Conservation (phyloP, 2,113 vertebrate genomes). For the Passer domesticus region DNA sequence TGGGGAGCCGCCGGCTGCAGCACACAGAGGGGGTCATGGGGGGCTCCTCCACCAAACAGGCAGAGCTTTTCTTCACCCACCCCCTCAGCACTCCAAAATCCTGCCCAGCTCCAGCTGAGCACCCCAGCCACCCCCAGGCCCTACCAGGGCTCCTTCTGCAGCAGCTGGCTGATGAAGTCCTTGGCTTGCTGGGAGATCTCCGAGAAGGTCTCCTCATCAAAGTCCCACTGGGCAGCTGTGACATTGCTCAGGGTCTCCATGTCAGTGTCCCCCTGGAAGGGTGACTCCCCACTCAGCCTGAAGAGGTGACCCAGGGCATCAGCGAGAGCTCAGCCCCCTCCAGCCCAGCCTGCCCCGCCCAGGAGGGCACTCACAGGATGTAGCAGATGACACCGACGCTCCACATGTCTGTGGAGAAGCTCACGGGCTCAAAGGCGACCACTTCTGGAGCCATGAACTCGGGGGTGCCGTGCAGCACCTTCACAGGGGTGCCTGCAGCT, state of each 20-base stretch:
- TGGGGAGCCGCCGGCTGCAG: slow-evolving; percentile 77
- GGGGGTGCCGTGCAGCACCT: slow-evolving; percentile 84
- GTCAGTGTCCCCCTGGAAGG: slow-evolving; percentile 83
- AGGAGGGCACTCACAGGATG: slow-evolving; percentile 79
- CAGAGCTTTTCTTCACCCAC: not conserved
- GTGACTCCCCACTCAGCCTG: slow-evolving; percentile 86
- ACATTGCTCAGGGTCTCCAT: slow-evolving; percentile 80
- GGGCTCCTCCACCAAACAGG: not conserved
- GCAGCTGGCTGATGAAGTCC: slow-evolving; percentile 81
- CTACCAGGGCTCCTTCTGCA: slow-evolving; percentile 80
- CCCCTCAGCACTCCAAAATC: not conserved
- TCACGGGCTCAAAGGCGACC: slow-evolving; percentile 80
- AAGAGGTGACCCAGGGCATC: not conserved
- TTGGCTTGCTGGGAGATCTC: slow-evolving; percentile 84
- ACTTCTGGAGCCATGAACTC: slow-evolving; percentile 92
- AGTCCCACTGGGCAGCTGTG: slow-evolving; percentile 78
- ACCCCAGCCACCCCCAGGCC: not conserved
- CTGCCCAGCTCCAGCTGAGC: not conserved
- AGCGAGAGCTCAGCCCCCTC: not conserved
- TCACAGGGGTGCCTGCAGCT: slow-evolving; percentile 75
- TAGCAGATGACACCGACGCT: slow-evolving; percentile 89
- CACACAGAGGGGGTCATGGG: rapidly evolving
- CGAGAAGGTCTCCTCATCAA: slow-evolving; percentile 80
- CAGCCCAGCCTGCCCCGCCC: not conserved
- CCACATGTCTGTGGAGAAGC: slow-evolving; percentile 84